phyloP scores from a whole-genome alignment of 2,888 invertebrate genomes.

The Leistus spinibarbis region DNA sequence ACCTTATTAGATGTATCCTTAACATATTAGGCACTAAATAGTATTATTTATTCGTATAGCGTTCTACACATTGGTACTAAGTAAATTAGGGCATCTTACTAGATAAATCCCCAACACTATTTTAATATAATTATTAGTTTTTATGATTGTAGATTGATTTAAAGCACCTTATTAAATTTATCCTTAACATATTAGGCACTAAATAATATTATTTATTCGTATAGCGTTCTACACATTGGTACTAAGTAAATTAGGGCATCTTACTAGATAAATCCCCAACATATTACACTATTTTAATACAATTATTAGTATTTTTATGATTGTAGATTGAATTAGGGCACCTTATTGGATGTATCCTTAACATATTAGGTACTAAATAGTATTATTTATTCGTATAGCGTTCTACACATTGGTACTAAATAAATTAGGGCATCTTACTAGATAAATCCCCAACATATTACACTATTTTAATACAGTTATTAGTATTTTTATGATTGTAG shows the following conservation, averaged over 20 bases:
- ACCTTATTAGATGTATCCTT: no score
- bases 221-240: no score
- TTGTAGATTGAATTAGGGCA: background rate
- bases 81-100: background rate
- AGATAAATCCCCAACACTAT: background rate
- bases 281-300: no score
- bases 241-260: background rate
- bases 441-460: background rate
- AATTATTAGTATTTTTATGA: no score
- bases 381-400: no score
- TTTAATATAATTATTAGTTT: no score
- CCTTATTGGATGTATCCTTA: background rate
- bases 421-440: background rate
- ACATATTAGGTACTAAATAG: no score
- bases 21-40: no score
- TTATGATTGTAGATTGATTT: background rate
- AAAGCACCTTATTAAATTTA: background rate
- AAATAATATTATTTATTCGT: no score
- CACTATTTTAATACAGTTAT: no score
- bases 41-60: no score
- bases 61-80: background rate
- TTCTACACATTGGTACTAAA: background rate
- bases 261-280: background rate
- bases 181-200: background rate
- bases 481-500: no score